Percentiles rank a stretch among this genome's conserved stretches.
phyloP scores from a whole-genome alignment of 2,888 invertebrate genomes.

The Rhagophthalmus giganteus region DNA sequence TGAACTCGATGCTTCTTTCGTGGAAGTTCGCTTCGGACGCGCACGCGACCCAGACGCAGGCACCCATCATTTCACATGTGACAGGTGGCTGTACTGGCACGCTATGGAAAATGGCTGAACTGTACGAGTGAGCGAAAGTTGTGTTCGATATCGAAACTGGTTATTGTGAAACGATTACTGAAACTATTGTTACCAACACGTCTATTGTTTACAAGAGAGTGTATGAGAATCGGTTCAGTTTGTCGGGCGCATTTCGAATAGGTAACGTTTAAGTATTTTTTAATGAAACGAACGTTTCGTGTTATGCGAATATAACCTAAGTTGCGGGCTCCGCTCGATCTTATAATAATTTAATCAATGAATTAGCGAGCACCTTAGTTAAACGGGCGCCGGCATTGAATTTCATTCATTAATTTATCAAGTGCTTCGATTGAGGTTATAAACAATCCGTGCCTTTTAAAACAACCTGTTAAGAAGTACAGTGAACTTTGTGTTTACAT shows the following conservation, averaged over 20 bases:
- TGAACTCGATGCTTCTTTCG: conserved; percentile 31
- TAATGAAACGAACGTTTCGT: too few relatives aligned
- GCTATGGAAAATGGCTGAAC: conserved; percentile 55
- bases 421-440: conserved; percentile 19
- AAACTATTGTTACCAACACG: conserved; percentile 37
- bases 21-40: conserved; percentile 38
- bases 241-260: too few relatives aligned
- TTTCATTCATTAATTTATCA: conserved; percentile 25
- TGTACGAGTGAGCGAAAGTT: conserved; percentile 46
- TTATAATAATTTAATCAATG: conserved; percentile 21
- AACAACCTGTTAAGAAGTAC: conserved; percentile 52
- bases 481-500: conserved; percentile 50
- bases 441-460: conserved; percentile 29
- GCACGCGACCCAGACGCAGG: conserved; percentile 44
- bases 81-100: conserved; percentile 56
- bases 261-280: too few relatives aligned
- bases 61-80: conserved; percentile 48
- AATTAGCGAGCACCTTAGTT: conserved; percentile 8
- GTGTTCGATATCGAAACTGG: conserved; percentile 37
- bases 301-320: conserved; percentile 22
- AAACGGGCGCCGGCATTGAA: conserved; percentile 7
- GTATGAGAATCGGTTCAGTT: conserved; percentile 33
- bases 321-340: conserved; percentile 33
- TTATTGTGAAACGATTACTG: conserved; percentile 43
- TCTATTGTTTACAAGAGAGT: conserved; percentile 38